These are phyloP conservation scores for Drosophila peninsularis DNA, from an alignment of 2,888 invertebrate species.

Conservation along the genomic window DNA sequence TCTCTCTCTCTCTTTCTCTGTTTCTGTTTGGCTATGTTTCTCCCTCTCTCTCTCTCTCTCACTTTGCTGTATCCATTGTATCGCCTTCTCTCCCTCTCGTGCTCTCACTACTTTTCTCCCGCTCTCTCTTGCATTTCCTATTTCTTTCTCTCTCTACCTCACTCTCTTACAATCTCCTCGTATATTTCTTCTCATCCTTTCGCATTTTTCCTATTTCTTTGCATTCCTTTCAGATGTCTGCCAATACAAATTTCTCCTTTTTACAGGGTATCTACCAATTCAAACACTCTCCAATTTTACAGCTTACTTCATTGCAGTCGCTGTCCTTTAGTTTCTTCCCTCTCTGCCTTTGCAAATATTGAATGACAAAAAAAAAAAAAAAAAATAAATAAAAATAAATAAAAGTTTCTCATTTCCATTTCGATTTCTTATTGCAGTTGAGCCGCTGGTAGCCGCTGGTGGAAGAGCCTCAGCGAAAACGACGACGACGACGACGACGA, in stretches of 20 bases:
- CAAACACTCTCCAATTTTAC: background rate
- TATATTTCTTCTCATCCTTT: no score
- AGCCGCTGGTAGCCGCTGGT: slow-evolving; percentile 9
- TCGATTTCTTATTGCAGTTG: slow-evolving; percentile 75
- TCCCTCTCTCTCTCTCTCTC: no score
- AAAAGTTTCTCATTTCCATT: slow-evolving; percentile 70
- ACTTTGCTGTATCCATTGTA: background rate
- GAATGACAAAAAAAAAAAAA: slow-evolving; percentile 28
- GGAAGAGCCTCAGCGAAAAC: slow-evolving; percentile 18
- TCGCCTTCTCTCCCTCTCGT: no score
- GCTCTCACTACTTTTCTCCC: no score
- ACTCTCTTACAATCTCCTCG: background rate
- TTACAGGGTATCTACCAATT: background rate
- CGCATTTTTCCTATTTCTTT: no score
- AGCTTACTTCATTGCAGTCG: slow-evolving; percentile 25
- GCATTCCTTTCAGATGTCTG: no score
- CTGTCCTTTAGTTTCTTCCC: slow-evolving; percentile 8
- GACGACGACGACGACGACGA: slow-evolving; percentile 17
- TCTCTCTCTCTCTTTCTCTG: background rate
- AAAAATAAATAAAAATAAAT: background rate
- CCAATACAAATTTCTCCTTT: no score
- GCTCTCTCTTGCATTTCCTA: background rate
- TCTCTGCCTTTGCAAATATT: slow-evolving; percentile 51
- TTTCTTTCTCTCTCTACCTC: background rate
- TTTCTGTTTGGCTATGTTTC: no score